Evolutionary conservation across 2,113 vertebrate genomes (phyloP).

Genomic region (Orycteropus afer): DNA sequence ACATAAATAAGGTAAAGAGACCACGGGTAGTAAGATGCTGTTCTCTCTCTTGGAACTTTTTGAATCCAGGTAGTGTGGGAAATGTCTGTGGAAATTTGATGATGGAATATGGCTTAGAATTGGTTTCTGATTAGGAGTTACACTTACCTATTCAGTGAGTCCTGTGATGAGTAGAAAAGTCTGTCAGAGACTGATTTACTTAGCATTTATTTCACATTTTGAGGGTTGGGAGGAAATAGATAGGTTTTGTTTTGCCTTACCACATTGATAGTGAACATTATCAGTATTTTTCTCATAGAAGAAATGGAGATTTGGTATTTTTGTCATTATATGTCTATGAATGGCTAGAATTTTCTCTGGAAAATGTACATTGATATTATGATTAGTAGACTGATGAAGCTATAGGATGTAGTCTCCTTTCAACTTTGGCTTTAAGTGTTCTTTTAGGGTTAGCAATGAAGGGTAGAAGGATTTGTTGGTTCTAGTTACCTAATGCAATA

Average conservation of each 20-base stretch:
- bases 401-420: neutral
- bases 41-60: neutral
- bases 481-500: neutral
- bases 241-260: neutral
- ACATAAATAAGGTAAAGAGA: neutral
- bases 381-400: neutral
- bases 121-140: neutral
- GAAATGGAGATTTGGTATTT: neutral
- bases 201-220: neutral
- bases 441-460: slow-evolving; percentile 39
- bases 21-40: neutral
- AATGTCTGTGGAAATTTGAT: slow-evolving; percentile 26
- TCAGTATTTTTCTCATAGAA: neutral
- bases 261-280: neutral
- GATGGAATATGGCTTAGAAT: neutral
- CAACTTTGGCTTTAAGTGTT: slow-evolving; percentile 4
- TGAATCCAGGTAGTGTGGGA: neutral
- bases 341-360: neutral
- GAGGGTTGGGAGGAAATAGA: neutral
- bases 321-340: neutral
- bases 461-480: slow-evolving; percentile 15
- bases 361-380: neutral
- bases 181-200: neutral
- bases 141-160: neutral
- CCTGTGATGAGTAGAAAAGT: neutral